Percentiles rank a stretch among this genome's conserved stretches.
Evolutionary conservation across 92 coral and sea anemone genomes (phyloP).

Genomic region (Umimayanthus chanpuru): DNA sequence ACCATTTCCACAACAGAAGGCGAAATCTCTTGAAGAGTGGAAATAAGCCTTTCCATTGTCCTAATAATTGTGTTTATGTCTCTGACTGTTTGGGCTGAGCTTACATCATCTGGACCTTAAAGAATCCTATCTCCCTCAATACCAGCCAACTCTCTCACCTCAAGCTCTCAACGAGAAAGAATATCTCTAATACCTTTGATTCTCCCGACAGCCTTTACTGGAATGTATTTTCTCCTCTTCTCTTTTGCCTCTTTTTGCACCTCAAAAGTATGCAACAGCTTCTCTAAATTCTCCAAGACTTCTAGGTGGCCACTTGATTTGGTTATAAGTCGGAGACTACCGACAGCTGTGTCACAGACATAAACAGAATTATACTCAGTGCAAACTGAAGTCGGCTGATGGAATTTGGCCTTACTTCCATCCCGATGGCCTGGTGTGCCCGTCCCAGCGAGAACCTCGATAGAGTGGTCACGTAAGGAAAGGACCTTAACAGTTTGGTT

Average conservation of each 20-base stretch:
- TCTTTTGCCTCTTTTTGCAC: slow-evolving; percentile 15
- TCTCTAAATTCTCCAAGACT: slow-evolving; percentile 26
- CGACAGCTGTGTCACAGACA: slow-evolving; percentile 36
- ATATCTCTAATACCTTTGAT: no score
- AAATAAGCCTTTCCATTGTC: slow-evolving; percentile 18
- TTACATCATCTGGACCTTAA: slow-evolving; percentile 46
- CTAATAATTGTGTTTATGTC: slow-evolving; percentile 13
- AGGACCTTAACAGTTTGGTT: slow-evolving; percentile 8
- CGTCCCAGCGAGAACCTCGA: slow-evolving; percentile 14
- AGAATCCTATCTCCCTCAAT: slow-evolving; percentile 21
- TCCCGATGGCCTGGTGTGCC: slow-evolving; percentile 20
- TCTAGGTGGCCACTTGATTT: slow-evolving; percentile 17
- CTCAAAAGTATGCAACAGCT: slow-evolving; percentile 21
- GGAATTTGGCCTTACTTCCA: slow-evolving; percentile 29
- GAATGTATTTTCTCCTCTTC: no score
- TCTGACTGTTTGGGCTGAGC: slow-evolving; percentile 34
- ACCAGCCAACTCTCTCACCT: slow-evolving; percentile 26
- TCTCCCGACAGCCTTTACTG: no score
- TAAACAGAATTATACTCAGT: slow-evolving; percentile 27
- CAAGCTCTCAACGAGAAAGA: no score
- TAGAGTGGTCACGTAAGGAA: background rate
- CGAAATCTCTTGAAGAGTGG: slow-evolving; percentile 33
- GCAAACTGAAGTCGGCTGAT: slow-evolving; percentile 40
- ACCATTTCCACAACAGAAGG: slow-evolving; percentile 2
- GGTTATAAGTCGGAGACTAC: slow-evolving; percentile 11